Evolutionary conservation across 2,888 invertebrate genomes (phyloP).

Genomic region (Phortica magna): DNA sequence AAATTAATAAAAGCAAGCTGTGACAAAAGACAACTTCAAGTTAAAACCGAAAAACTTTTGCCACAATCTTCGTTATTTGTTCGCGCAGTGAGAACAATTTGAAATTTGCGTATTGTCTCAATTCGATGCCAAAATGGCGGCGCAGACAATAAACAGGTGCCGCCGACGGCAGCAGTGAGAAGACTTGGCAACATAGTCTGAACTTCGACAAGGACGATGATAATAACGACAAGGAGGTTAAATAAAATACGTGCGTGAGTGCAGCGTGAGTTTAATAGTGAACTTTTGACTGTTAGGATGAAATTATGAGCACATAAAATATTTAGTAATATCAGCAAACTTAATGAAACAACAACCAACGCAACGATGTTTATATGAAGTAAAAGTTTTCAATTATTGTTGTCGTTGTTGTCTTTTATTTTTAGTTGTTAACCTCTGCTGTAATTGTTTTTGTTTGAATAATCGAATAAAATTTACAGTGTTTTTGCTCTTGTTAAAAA

Average conservation of each 20-base stretch:
- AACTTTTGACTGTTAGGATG: neutral
- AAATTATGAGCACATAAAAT: slow-evolving; percentile 15
- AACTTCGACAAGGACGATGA: too few relatives aligned
- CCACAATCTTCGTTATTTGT: neutral
- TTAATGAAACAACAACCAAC: slow-evolving; percentile 3
- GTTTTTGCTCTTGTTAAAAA: too few relatives aligned
- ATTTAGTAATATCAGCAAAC: slow-evolving; percentile 1
- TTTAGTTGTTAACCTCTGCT: neutral
- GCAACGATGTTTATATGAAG: neutral
- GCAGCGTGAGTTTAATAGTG: neutral
- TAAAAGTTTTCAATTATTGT: slow-evolving; percentile 1
- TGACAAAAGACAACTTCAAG: neutral
- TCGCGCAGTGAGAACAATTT: neutral
- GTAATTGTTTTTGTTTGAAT: neutral
- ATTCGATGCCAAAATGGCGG: neutral
- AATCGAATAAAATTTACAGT: too few relatives aligned
- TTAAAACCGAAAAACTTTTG: neutral
- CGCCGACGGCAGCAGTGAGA: neutral
- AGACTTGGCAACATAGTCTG: too few relatives aligned
- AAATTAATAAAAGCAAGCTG: neutral
- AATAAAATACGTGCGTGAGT: neutral
- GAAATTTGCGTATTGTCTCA: slow-evolving; percentile 1
- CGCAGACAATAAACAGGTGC: neutral
- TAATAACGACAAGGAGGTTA: too few relatives aligned
- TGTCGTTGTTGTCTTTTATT: neutral